phyloP scores from a whole-genome alignment of 2,797 vertebrate genomes.

The Ceyx erithaca region DNA sequence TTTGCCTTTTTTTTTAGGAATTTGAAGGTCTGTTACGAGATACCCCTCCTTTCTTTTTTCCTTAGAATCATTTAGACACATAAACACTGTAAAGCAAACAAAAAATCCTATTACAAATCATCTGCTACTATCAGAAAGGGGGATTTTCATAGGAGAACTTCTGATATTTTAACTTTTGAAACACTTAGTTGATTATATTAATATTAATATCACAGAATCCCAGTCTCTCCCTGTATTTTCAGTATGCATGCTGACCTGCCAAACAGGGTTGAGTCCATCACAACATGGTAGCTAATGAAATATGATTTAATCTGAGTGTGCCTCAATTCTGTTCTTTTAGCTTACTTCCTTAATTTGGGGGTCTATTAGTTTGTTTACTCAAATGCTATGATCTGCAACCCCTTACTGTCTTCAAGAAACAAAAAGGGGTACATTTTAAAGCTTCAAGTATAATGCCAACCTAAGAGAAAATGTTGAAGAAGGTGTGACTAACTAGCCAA shows the following conservation, averaged over 20 bases:
- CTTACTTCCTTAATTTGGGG: neutral
- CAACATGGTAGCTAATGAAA: neutral
- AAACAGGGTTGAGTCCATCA: neutral
- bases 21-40: neutral
- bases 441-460: neutral
- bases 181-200: neutral
- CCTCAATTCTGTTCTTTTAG: neutral
- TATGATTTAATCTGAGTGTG: neutral
- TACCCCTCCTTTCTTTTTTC: no score
- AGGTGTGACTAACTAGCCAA: neutral
- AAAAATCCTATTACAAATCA: neutral
- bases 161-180: neutral
- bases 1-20: neutral
- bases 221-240: neutral
- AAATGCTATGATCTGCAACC: neutral
- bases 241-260: neutral
- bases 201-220: neutral
- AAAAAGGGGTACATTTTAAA: constrained; percentile 7
- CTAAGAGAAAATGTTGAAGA: neutral
- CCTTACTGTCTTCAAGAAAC: neutral
- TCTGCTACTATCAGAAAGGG: neutral
- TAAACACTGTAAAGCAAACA: neutral
- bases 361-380: neutral
- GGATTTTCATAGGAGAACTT: neutral
- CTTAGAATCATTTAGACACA: neutral